Evolutionary conservation across 2,797 vertebrate species (phyloP).

Genomic region (Tragopan temminckii): DNA sequence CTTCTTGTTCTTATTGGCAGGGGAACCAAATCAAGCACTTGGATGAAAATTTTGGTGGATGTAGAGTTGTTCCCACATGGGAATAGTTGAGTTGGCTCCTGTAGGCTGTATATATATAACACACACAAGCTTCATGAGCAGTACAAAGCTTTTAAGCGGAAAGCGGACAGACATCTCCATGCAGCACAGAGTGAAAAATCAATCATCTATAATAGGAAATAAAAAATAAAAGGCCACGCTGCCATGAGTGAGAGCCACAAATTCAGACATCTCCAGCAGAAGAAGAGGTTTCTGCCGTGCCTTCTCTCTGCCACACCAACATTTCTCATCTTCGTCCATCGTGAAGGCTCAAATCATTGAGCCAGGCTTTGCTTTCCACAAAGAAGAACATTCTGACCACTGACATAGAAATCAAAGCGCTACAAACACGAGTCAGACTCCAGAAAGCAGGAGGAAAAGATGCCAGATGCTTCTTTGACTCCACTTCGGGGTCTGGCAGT

Average conservation of each 20-base stretch:
- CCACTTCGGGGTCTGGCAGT: background rate
- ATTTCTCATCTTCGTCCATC: background rate
- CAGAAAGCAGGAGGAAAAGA: background rate
- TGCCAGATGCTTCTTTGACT: background rate
- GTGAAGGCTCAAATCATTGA: background rate
- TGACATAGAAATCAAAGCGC: background rate
- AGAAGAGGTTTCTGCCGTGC: background rate
- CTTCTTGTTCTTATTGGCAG: background rate
- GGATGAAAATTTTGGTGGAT: background rate
- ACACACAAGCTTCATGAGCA: background rate
- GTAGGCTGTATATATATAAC: no score
- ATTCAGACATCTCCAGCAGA: background rate
- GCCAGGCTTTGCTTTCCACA: background rate
- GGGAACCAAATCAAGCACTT: background rate
- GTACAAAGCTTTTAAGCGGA: background rate
- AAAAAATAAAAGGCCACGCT: background rate
- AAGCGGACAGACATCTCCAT: background rate
- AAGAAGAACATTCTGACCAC: background rate
- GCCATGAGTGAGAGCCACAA: background rate
- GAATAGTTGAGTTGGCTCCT: background rate
- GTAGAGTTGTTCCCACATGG: background rate
- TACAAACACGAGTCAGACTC: background rate
- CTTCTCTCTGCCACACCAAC: background rate
- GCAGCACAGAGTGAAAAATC: slow-evolving; percentile 4
- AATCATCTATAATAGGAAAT: background rate